Evolutionary conservation across 37 sponge, comb jelly and placozoan genomes (phyloP), one percentile per base, ranked within the genome.

Genomic region (Eunapius fragilis): DNA sequence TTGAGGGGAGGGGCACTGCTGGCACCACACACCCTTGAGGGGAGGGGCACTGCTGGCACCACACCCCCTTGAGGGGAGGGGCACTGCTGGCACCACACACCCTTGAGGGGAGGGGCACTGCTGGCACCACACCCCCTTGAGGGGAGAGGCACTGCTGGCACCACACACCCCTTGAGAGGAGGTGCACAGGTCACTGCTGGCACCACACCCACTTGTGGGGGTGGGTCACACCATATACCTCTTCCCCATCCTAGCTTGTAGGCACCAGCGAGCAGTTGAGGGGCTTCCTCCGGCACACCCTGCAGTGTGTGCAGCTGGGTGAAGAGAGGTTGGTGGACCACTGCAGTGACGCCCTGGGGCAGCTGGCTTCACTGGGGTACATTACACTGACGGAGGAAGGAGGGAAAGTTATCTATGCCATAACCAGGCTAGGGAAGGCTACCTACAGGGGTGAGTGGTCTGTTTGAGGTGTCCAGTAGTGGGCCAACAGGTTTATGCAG

Each of bases 361-460:
- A 34, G 10, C 80, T 90, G 25, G 77, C 85, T 2, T 58, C 80
- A 19, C 28, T 78, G 80, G 89, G 68, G 25, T 91, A 74, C 58
- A 67, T 87, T 38, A 81, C 69, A 9, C 14, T 58, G 58, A 37
- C 75, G 48, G 84, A 82, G 31, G 58, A 25, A 27, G 45, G 69
- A 1, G 75, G n/a, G 2, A 72, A 10, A 0, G n/a, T 31, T 50
- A 33, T 19, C 7, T 87, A 78, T 50, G 69, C 47, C 0, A 84
- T 91, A 31, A 96, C 96, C 0, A 70, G 74, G 14, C 85, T 96
- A 0, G 96, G 96, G 2, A 86, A 48, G 69, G 96, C 94, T 10
- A 80, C 84, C 22, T 89, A 81, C 89, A 96, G 91, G 77, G 94
- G 93, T 85, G 79, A 26, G 74, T 10, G 58, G 58, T 58, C 58